These are phyloP conservation scores for Eupithecia abbreviata DNA, from an alignment of 2,888 invertebrate genomes.

Conservation along the genomic window DNA sequence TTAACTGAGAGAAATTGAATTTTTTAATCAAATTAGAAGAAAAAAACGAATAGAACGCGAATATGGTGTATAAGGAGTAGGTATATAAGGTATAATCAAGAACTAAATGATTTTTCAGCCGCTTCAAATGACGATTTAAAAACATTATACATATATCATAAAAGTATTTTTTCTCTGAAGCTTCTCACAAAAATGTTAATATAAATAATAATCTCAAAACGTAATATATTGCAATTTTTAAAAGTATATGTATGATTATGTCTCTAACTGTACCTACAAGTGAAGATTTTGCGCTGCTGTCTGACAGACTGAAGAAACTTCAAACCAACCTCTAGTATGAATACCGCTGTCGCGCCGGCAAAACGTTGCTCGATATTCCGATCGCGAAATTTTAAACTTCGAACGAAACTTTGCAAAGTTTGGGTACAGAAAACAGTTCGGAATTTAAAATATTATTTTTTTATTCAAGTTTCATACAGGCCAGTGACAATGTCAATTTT, in stretches of 20 bases:
- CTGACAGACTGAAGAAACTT: slow-evolving; percentile 13
- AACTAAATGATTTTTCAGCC: background rate
- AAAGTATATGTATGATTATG: background rate
- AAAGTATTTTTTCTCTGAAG: background rate
- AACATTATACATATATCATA: background rate
- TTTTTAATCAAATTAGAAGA: background rate
- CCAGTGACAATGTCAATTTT: slow-evolving; percentile 14
- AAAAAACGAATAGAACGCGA: background rate
- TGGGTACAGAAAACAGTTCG: slow-evolving; percentile 11
- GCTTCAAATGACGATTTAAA: background rate
- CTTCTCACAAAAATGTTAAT: background rate
- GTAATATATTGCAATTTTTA: background rate
- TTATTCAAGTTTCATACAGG: slow-evolving; percentile 5
- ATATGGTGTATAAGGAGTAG: background rate
- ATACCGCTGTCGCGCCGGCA: slow-evolving; percentile 62
- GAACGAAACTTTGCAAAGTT: slow-evolving; percentile 31
- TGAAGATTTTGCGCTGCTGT: slow-evolving; percentile 36
- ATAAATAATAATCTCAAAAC: no score
- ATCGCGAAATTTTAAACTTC: slow-evolving; percentile 42
- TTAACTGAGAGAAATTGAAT: background rate
- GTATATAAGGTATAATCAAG: background rate
- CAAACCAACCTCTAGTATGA: slow-evolving; percentile 52
- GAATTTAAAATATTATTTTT: slow-evolving; percentile 4
- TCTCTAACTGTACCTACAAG: slow-evolving; percentile 19
- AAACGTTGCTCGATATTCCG: slow-evolving; percentile 55